phyloP scores from a whole-genome alignment of 2,113 vertebrate species.

The Nanorana parkeri region DNA sequence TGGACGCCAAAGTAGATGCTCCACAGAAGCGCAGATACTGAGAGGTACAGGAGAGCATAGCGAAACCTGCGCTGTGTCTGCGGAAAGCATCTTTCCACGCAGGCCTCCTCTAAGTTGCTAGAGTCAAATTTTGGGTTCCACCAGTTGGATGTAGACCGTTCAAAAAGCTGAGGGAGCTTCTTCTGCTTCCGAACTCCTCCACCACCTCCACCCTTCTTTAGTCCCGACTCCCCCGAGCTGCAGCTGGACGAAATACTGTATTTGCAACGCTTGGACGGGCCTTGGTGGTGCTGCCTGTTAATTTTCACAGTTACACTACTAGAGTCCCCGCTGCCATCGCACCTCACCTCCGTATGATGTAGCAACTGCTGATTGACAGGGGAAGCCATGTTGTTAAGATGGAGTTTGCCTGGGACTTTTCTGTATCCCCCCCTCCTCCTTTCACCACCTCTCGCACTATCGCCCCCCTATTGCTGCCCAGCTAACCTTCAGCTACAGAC shows the following conservation, averaged over 20 bases:
- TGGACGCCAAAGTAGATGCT: slow-evolving; percentile 86
- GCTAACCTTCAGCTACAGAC: slow-evolving; percentile 48
- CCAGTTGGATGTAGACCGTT: slow-evolving; percentile 92
- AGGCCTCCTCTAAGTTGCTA: slow-evolving; percentile 91
- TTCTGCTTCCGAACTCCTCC: slow-evolving; percentile 68
- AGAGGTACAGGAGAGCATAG: slow-evolving; percentile 91
- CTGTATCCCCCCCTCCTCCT: not conserved
- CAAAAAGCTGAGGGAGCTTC: slow-evolving; percentile 91
- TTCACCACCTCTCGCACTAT: not conserved
- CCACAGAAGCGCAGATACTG: slow-evolving; percentile 86
- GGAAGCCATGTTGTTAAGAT: slow-evolving; percentile 84
- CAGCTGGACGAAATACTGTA: slow-evolving; percentile 94
- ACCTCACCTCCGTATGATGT: slow-evolving; percentile 92
- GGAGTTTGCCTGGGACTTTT: slow-evolving; percentile 48
- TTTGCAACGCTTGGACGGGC: slow-evolving; percentile 86
- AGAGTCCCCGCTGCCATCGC: slow-evolving; percentile 87
- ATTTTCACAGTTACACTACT: slow-evolving; percentile 85
- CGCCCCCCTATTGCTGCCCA: slow-evolving; percentile 21
- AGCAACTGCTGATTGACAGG: slow-evolving; percentile 86
- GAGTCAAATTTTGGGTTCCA: slow-evolving; percentile 98
- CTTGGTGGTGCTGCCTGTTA: slow-evolving; percentile 78
- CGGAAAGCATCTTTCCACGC: slow-evolving; percentile 93
- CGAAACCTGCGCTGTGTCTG: slow-evolving; percentile 95
- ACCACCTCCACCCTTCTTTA: slow-evolving; percentile 63
- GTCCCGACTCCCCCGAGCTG: slow-evolving; percentile 87